These are phyloP conservation scores for Pristionchus maxplancki DNA, from an alignment of 2,888 invertebrate species.

Conservation along the genomic window DNA sequence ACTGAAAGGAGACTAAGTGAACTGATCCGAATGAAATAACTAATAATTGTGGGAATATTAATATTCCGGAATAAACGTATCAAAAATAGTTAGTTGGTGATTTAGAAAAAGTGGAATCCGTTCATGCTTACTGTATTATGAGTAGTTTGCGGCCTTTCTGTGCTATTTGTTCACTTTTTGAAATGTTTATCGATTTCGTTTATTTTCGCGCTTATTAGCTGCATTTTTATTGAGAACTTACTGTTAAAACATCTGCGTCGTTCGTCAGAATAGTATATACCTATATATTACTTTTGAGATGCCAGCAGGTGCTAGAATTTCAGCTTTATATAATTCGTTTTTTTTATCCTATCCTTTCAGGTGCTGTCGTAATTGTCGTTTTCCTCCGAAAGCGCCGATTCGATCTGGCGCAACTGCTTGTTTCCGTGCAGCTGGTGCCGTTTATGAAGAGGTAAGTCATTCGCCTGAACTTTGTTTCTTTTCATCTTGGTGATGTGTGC, in stretches of 20 bases:
- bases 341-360: not conserved
- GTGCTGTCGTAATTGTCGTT: conserved; percentile 12
- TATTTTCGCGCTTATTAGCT: not conserved
- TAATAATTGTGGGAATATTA: too few relatives aligned
- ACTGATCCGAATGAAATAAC: too few relatives aligned
- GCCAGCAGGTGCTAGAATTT: too few relatives aligned
- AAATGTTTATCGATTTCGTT: not conserved
- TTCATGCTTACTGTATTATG: not conserved
- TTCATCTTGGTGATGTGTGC: not conserved
- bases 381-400: conserved; percentile 13
- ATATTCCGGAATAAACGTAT: too few relatives aligned
- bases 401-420: conserved; percentile 18
- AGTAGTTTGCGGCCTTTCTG: not conserved
- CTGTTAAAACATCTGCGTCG: not conserved
- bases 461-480: not conserved
- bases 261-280: too few relatives aligned
- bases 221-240: not conserved
- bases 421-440: conserved; percentile 30
- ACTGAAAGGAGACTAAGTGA: too few relatives aligned
- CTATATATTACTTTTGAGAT: too few relatives aligned
- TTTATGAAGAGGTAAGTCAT: conserved; percentile 28
- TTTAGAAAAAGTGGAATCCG: too few relatives aligned
- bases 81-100: too few relatives aligned
- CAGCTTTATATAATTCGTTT: too few relatives aligned
- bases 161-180: not conserved